These are phyloP conservation scores for Pseudochromis fuscus DNA, from an alignment of 2,797 vertebrate genomes.

Conservation along the genomic window DNA sequence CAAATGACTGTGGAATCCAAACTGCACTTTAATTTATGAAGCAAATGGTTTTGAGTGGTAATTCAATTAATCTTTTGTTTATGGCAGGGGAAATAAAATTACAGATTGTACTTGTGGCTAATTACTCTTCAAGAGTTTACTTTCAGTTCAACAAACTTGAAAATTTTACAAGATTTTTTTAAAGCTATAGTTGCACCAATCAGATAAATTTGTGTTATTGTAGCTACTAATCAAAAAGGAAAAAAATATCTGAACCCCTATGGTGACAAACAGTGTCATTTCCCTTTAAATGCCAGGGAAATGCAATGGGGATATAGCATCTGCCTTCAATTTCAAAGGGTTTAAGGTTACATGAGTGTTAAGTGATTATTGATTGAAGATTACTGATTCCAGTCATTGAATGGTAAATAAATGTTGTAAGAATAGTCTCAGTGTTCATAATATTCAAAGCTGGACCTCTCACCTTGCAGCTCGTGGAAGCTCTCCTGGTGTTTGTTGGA, in stretches of 20 bases:
- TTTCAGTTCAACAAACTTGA: too few relatives aligned
- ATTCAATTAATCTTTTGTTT: slow-evolving; percentile 4
- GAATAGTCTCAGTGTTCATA: background rate
- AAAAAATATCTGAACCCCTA: background rate
- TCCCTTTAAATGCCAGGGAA: background rate
- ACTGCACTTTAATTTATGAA: background rate
- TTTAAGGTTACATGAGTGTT: slow-evolving; percentile 17
- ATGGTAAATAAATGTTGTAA: slow-evolving; percentile 1
- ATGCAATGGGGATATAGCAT: too few relatives aligned
- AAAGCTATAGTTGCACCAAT: background rate
- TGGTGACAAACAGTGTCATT: background rate
- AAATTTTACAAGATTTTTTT: slow-evolving; percentile 3
- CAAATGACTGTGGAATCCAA: slow-evolving; percentile 10
- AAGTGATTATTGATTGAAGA: background rate
- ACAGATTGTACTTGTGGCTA: slow-evolving; percentile 3
- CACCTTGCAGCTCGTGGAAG: slow-evolving; percentile 90
- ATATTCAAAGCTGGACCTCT: slow-evolving; percentile 26
- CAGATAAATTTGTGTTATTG: background rate
- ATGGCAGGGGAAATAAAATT: background rate
- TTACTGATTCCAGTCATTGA: slow-evolving; percentile 10
- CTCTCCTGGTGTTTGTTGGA: slow-evolving; percentile 89
- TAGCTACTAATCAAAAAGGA: background rate
- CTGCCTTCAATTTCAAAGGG: too few relatives aligned
- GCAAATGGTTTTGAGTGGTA: background rate
- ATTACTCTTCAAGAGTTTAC: background rate